phyloP scores from a whole-genome alignment of 2,113 vertebrate genomes.

The Calonectris borealis region DNA sequence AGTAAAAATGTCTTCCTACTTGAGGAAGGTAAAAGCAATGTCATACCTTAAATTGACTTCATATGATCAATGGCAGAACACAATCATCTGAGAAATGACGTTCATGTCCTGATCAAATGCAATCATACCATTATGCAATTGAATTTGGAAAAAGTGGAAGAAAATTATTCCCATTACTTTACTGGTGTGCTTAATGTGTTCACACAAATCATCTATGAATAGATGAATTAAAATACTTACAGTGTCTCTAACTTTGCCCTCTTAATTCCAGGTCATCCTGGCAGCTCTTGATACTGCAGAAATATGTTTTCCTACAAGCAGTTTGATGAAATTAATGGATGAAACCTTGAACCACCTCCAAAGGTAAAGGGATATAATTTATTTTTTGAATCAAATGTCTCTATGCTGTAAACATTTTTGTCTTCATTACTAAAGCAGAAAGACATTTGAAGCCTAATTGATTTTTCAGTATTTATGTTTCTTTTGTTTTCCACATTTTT shows the following conservation, averaged over 20 bases:
- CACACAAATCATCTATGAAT: neutral
- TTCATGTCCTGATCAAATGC: slow-evolving; percentile 23
- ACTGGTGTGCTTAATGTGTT: neutral
- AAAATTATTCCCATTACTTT: slow-evolving; percentile 20
- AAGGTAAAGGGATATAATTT: neutral
- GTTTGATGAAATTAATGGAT: neutral
- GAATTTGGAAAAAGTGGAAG: slow-evolving; percentile 22
- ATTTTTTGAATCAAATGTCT: neutral
- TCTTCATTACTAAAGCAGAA: neutral
- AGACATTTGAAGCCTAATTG: neutral
- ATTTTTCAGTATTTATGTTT: neutral
- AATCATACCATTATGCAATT: neutral
- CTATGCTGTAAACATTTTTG: neutral
- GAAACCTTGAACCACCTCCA: neutral
- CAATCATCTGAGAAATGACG: slow-evolving; percentile 1
- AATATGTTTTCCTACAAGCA: neutral
- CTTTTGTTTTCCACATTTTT: neutral
- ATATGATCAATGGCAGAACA: slow-evolving; percentile 27
- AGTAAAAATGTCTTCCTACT: neutral
- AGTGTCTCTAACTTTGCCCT: neutral
- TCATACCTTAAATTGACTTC: slow-evolving; percentile 20
- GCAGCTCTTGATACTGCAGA: neutral
- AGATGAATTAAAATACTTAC: neutral
- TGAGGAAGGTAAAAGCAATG: slow-evolving; percentile 36
- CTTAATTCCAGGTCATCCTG: neutral